Conservation (phyloP, 2,113 vertebrate genomes). For the Desmodus rotundus region DNA sequence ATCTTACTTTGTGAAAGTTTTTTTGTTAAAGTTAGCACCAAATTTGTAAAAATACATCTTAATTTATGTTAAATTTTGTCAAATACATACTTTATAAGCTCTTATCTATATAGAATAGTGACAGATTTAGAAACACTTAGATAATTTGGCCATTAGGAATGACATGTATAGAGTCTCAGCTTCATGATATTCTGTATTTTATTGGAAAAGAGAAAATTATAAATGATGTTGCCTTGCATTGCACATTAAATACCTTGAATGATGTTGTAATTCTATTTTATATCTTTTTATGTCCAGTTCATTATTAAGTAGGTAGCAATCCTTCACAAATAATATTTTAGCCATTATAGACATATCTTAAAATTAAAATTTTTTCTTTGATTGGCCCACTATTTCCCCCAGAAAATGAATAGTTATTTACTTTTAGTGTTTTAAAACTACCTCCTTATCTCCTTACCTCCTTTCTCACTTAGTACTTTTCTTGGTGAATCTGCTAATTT, state of each 20-base stretch:
- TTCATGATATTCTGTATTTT: neutral
- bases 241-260: neutral
- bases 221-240: neutral
- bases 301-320: neutral
- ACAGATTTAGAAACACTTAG: neutral
- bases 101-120: neutral
- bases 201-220: neutral
- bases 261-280: neutral
- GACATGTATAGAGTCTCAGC: neutral
- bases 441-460: neutral
- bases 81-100: neutral
- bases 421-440: neutral
- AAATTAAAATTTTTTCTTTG: neutral
- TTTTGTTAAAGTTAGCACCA: neutral
- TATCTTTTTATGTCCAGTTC: neutral
- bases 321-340: neutral
- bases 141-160: neutral
- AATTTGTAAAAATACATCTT: neutral
- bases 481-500: neutral
- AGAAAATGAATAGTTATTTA: neutral
- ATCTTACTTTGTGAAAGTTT: neutral
- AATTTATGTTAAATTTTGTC: neutral
- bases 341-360: neutral
- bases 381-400: neutral
- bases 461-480: neutral